Percentiles rank a stretch among this genome's conserved stretches.
Evolutionary conservation across 2,888 invertebrate genomes (phyloP).

Genomic region (Pardosa pseudoannulata): DNA sequence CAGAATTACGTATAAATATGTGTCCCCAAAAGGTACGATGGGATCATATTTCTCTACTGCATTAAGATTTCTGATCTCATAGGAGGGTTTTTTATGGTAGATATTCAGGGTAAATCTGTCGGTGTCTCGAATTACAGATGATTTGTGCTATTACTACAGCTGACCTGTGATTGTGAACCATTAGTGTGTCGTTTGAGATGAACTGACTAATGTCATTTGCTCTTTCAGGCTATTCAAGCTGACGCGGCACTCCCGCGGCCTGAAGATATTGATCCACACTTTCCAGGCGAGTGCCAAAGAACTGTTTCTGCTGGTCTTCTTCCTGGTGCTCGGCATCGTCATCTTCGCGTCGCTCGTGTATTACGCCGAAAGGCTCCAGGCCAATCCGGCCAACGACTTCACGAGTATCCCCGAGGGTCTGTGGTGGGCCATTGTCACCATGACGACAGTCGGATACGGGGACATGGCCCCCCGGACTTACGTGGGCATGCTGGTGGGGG

Average conservation of each 20-base stretch:
- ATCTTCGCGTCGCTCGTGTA: slow-evolving; percentile 99
- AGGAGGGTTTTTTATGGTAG: no score
- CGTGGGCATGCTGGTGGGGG: slow-evolving; percentile 98
- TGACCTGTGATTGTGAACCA: no score
- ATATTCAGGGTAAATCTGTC: no score
- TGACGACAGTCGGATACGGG: slow-evolving; percentile 99
- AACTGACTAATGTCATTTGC: not conserved
- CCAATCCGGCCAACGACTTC: slow-evolving; percentile 93
- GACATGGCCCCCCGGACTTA: slow-evolving; percentile 98
- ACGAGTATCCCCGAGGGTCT: slow-evolving; percentile 97
- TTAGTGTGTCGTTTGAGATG: no score
- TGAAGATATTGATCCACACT: slow-evolving; percentile 98
- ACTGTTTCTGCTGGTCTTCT: slow-evolving; percentile 95
- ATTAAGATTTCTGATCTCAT: no score
- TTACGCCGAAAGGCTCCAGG: slow-evolving; percentile 97
- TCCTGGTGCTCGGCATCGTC: slow-evolving; percentile 97
- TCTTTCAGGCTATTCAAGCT: slow-evolving; percentile 90
- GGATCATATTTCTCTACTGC: no score
- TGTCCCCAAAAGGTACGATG: no score
- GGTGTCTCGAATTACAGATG: no score
- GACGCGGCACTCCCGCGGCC: slow-evolving; percentile 96
- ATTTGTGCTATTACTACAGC: no score
- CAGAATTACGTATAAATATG: no score
- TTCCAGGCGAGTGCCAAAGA: slow-evolving; percentile 98
- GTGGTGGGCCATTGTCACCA: slow-evolving; percentile 99